Conservation (phyloP, 1,140 invertebrate species). For the Ceratina calcarata region DNA sequence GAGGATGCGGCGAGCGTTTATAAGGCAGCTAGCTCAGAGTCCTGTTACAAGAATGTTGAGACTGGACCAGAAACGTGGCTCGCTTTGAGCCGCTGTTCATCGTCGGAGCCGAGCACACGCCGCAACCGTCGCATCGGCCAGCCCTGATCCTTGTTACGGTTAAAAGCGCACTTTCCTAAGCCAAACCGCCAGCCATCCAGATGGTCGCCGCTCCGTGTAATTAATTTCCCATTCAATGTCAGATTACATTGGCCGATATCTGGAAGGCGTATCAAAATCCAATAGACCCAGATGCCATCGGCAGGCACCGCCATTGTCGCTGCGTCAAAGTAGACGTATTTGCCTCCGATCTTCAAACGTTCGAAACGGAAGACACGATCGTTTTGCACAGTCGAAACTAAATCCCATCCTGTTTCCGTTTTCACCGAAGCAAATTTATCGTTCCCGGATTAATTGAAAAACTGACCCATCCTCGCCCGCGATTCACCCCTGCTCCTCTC, state of each 20-base stretch:
- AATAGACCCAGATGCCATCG: constrained; percentile 20
- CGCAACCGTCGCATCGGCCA: not conserved
- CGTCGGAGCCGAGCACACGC: not conserved
- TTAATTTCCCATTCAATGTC: constrained; percentile 39
- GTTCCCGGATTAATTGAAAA: constrained; percentile 25
- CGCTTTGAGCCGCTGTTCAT: constrained; percentile 17
- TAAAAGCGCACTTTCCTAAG: constrained; percentile 11
- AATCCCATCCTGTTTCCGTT: not conserved
- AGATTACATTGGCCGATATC: constrained; percentile 13
- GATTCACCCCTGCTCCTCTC: too few relatives aligned
- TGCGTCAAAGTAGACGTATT: not conserved
- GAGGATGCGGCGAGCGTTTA: not conserved
- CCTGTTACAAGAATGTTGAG: not conserved
- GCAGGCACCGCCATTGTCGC: constrained; percentile 6
- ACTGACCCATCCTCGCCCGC: too few relatives aligned
- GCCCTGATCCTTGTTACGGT: not conserved
- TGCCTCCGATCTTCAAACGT: not conserved
- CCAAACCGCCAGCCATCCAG: not conserved
- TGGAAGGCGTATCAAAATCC: constrained; percentile 27
- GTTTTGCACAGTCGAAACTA: not conserved
- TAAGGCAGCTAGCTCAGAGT: not conserved
- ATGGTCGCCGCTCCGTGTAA: constrained; percentile 12
- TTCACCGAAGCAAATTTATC: constrained; percentile 8
- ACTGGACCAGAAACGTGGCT: not conserved
- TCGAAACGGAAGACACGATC: not conserved